Evolutionary conservation across 2,797 vertebrate genomes (phyloP).

Genomic region (Hypotaenidia okinawae): DNA sequence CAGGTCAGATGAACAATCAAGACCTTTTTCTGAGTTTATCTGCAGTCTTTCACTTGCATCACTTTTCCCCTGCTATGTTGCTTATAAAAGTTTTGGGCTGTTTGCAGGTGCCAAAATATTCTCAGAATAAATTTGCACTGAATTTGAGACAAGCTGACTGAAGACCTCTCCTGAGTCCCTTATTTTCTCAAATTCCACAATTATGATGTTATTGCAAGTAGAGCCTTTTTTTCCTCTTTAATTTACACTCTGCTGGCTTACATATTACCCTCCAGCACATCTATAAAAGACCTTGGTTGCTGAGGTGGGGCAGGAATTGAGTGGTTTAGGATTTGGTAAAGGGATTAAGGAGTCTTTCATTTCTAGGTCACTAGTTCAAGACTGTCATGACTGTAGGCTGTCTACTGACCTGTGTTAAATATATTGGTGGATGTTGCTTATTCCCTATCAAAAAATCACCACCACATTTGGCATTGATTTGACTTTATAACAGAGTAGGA

Average conservation of each 20-base stretch:
- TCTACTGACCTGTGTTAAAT: conserved; percentile 68
- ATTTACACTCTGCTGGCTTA: conserved; percentile 65
- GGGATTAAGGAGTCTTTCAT: conserved; percentile 69
- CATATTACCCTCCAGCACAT: conserved; percentile 55
- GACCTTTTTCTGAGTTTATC: conserved; percentile 63
- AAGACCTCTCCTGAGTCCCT: conserved; percentile 69
- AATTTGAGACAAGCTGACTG: conserved; percentile 69
- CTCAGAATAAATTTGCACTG: conserved; percentile 70
- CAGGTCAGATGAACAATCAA: conserved; percentile 68
- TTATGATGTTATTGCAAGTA: conserved; percentile 63
- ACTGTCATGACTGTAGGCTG: conserved; percentile 68
- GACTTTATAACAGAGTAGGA: conserved; percentile 58
- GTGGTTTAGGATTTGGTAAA: conserved; percentile 73
- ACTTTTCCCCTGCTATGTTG: conserved; percentile 48
- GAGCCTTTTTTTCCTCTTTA: conserved; percentile 58
- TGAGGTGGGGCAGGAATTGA: conserved; percentile 69
- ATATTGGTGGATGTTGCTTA: conserved; percentile 57
- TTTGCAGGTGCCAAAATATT: conserved; percentile 71
- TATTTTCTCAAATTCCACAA: conserved; percentile 70
- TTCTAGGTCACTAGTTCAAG: conserved; percentile 71
- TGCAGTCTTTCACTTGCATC: conserved; percentile 66
- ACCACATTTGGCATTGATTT: conserved; percentile 71
- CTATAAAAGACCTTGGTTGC: conserved; percentile 62
- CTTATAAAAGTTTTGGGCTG: conserved; percentile 66
- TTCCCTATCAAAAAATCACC: conserved; percentile 68